phyloP scores from a whole-genome alignment of 2,888 invertebrate genomes.

The Callyntrura guangdongensis region DNA sequence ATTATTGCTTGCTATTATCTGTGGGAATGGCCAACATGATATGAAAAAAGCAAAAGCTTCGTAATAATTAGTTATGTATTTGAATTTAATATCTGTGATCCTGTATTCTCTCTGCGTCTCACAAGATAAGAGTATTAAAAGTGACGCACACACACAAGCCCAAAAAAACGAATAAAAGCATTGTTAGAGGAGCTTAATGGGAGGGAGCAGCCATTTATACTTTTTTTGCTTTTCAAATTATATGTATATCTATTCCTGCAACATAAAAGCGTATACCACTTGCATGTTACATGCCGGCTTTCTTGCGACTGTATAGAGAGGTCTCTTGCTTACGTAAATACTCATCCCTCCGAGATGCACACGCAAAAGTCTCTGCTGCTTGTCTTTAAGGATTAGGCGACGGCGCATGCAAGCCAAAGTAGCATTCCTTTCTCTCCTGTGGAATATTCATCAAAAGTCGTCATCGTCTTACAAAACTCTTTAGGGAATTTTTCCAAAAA shows the following conservation, averaged over 20 bases:
- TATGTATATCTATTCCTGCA: no score
- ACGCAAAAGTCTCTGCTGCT: neutral
- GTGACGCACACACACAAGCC: neutral
- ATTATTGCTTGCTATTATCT: no score
- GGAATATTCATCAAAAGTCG: constrained; percentile 33
- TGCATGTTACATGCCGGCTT: no score
- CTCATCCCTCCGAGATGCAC: neutral
- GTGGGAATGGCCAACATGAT: no score
- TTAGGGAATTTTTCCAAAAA: constrained; percentile 8
- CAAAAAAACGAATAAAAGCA: neutral
- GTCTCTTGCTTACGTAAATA: neutral
- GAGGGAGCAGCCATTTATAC: neutral
- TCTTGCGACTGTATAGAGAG: no score
- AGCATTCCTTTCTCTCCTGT: neutral
- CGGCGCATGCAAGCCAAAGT: neutral
- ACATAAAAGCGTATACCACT: no score
- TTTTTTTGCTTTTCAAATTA: neutral
- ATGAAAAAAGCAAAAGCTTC: neutral
- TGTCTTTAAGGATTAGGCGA: neutral
- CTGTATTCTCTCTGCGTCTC: neutral
- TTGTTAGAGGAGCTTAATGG: neutral
- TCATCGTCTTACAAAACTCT: constrained; percentile 17
- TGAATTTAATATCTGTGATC: neutral
- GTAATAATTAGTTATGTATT: neutral
- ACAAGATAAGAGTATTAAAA: neutral